Conservation (phyloP, 2,113 vertebrate genomes). For the Oceanites oceanicus region DNA sequence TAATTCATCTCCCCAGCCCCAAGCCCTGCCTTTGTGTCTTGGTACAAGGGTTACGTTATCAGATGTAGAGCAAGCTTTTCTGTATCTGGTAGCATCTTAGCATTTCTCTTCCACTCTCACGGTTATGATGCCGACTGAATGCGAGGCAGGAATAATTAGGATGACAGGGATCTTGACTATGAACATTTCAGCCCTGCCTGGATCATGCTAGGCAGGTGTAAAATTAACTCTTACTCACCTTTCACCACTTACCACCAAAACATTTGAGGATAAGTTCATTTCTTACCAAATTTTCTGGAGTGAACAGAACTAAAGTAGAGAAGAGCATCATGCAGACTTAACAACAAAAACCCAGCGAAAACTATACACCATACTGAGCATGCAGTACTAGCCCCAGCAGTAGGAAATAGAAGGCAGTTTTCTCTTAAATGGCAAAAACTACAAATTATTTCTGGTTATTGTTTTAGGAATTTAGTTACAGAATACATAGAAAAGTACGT, state of each 20-base stretch:
- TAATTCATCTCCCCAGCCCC: not conserved
- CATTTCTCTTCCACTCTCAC: not conserved
- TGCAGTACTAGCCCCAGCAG: not conserved
- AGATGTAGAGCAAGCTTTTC: not conserved
- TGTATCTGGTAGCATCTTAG: not conserved
- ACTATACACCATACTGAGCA: fast-evolving
- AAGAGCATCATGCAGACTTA: not conserved
- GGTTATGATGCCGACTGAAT: not conserved
- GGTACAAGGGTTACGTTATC: fast-evolving
- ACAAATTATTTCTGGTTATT: not conserved
- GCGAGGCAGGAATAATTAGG: not conserved
- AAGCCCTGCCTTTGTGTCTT: not conserved
- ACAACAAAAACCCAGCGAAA: not conserved
- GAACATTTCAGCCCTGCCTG: not conserved
- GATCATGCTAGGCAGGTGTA: not conserved
- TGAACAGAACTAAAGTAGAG: not conserved
- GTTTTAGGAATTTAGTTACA: not conserved
- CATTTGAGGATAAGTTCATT: not conserved
- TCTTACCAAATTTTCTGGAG: not conserved
- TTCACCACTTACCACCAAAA: not conserved
- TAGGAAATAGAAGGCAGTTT: not conserved
- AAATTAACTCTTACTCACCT: not conserved
- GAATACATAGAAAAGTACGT: not conserved
- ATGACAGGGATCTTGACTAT: not conserved
- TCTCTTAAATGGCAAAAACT: not conserved